A percentile compares a stretch with the other conserved stretches of the same genome.
These are phyloP conservation scores for Esperia sulphurella DNA, from an alignment of 2,888 invertebrate species.

Conservation along the genomic window DNA sequence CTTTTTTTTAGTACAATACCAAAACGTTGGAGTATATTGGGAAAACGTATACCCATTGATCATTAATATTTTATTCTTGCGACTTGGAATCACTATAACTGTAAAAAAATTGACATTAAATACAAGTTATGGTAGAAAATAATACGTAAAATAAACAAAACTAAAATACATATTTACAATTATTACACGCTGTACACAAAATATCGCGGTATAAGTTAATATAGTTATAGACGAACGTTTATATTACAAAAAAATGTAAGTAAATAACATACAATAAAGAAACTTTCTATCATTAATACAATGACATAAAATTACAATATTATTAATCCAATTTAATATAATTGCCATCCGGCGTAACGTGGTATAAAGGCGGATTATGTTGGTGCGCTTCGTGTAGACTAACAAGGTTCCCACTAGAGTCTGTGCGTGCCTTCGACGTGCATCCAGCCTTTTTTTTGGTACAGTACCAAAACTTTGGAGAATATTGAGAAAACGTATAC, in stretches of 20 bases:
- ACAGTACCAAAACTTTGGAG: slow-evolving; percentile 45
- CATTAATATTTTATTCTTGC: slow-evolving; percentile 35
- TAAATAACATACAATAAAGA: not conserved
- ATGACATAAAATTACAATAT: not conserved
- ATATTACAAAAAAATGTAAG: no score
- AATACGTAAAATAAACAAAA: no score
- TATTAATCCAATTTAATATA: slow-evolving; percentile 16
- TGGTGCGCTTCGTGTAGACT: slow-evolving; percentile 30
- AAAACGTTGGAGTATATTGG: slow-evolving; percentile 36
- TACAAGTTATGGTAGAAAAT: no score
- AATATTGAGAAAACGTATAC: slow-evolving; percentile 44
- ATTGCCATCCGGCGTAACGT: slow-evolving; percentile 25
- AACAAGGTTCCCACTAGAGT: slow-evolving; percentile 20
- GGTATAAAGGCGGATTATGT: slow-evolving; percentile 36
- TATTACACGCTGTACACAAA: no score
- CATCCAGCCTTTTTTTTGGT: slow-evolving; percentile 41
- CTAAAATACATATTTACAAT: no score
- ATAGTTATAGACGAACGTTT: no score
- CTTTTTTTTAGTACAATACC: slow-evolving; percentile 49
- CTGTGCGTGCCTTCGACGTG: slow-evolving; percentile 34
- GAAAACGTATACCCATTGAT: slow-evolving; percentile 48
- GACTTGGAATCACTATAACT: slow-evolving; percentile 37
- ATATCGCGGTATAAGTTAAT: no score
- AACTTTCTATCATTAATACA: not conserved
- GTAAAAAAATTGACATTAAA: slow-evolving; percentile 12